Evolutionary conservation across 2,888 invertebrate genomes (phyloP).

Genomic region (Ceriagrion tenellum): DNA sequence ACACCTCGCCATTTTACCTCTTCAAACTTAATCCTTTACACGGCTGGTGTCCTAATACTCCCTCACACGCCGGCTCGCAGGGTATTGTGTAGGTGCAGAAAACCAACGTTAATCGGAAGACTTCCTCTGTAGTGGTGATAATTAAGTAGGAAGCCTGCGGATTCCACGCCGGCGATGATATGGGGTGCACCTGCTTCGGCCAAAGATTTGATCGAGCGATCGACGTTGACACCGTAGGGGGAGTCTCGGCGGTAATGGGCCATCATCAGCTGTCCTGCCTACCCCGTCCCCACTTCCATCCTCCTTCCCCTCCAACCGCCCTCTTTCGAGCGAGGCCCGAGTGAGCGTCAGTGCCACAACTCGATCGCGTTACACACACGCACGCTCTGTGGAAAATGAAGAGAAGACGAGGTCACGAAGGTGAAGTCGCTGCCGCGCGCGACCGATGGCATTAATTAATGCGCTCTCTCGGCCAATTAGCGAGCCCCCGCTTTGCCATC

Average conservation of each 20-base stretch:
- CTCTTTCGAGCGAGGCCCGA: background rate
- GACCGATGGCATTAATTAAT: conserved; percentile 22
- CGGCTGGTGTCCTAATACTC: too few species aligned
- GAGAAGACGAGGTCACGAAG: background rate
- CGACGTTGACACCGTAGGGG: background rate
- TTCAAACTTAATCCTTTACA: too few species aligned
- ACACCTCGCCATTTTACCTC: too few species aligned
- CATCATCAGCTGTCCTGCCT: background rate
- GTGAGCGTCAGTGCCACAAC: background rate
- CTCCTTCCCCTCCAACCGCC: background rate
- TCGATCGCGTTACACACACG: background rate
- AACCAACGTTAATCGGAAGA: too few species aligned
- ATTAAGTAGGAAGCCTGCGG: too few species aligned
- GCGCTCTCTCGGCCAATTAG: conserved; percentile 15
- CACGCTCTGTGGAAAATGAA: background rate
- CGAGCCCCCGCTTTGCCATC: background rate
- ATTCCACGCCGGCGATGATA: background rate
- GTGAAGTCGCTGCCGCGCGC: background rate
- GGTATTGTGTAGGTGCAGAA: too few species aligned
- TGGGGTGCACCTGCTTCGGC: background rate
- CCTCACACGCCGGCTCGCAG: too few species aligned
- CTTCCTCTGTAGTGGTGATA: too few species aligned
- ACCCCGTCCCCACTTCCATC: background rate
- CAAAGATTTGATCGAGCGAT: background rate
- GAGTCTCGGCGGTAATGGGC: background rate